Base-by-base conservation (phyloP, 2,797 vertebrate genomes). In the Sternarchorhynchus goeldii region DNA sequence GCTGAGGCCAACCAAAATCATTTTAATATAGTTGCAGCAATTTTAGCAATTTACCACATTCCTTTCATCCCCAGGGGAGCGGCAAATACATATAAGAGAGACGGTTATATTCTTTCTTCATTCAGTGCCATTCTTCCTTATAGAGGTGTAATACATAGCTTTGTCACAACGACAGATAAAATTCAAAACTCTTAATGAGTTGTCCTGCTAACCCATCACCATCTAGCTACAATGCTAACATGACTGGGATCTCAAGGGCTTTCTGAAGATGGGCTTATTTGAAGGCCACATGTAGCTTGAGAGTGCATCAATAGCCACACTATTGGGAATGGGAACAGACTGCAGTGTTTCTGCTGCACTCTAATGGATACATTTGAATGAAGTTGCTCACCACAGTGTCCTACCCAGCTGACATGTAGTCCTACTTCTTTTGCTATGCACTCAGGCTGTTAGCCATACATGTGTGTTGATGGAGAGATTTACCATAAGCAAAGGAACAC, bases 111-210 rank as follows among this genome's bases (percentile, higher is more conserved):
- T 74, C 55, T 12, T 71, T 83, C 41, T 82, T 41, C 60, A 21
- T 80, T 85, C 34, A 25, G 20, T 58, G 6, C 60, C 55, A 74
- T 67, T 25, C 1, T 16, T 79, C 76, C 84, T 80, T 81, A 76
- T 81, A 80, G 83, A 29, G 84, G 79, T 57, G 58, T 65, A 55
- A 18, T 79, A 73, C 70, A 85, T 80, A 18, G 64, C 25, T 78
- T 72, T 76, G 57, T 75, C 74, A 66, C 76, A 70, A 74, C 81
- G 76, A 79, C 70, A 73, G 69, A 80, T 82, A 64, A 66, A 85
- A 85, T 86, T 82, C 25, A 83, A 80, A 86, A 69, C 80, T 90
- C 86, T 86, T 89, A 91, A 91, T 88, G 84, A 91, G 83, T 62
- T 79, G 76, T 36, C 83, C 83, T 81, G 77, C 86, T 84, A 88